A percentile compares a stretch with the other conserved stretches of the same genome.
Evolutionary conservation across 2,113 vertebrate species (phyloP).

Genomic region (Bettongia penicillata): DNA sequence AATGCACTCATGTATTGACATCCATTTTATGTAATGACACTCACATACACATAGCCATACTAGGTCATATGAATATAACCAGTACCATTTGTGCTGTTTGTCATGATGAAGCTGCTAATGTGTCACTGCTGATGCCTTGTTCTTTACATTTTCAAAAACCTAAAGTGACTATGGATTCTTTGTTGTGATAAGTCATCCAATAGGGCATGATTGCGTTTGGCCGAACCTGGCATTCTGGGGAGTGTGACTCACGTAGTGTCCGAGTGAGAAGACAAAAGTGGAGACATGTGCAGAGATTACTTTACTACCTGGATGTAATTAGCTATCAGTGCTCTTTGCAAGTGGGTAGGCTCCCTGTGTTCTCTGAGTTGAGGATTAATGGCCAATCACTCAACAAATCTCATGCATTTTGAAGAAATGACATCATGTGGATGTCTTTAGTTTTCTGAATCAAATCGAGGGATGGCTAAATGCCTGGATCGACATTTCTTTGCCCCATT

Average conservation of each 20-base stretch:
- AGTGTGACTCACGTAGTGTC: not conserved
- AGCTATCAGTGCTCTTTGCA: not conserved
- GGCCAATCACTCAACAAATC: not conserved
- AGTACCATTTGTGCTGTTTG: conserved; percentile 29
- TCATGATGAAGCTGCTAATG: conserved; percentile 52
- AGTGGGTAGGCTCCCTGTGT: not conserved
- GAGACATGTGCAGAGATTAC: not conserved
- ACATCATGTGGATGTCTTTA: not conserved
- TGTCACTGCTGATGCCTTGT: not conserved
- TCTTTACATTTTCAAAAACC: not conserved
- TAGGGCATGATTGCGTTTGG: not conserved
- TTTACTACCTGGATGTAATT: not conserved
- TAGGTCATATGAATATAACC: conserved; percentile 30
- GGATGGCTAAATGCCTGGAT: not conserved
- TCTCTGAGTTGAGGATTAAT: not conserved
- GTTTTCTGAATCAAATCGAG: not conserved
- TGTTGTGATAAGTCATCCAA: not conserved
- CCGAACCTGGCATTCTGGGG: not conserved
- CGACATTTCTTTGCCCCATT: not conserved
- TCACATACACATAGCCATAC: conserved; percentile 19
- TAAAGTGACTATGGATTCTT: not conserved
- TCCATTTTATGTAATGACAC: not conserved
- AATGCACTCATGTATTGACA: conserved; percentile 23
- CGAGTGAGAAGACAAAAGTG: not conserved
- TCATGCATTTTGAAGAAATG: not conserved